Evolutionary conservation across 2,797 vertebrate species (phyloP).

Genomic region (Carduelis carduelis): DNA sequence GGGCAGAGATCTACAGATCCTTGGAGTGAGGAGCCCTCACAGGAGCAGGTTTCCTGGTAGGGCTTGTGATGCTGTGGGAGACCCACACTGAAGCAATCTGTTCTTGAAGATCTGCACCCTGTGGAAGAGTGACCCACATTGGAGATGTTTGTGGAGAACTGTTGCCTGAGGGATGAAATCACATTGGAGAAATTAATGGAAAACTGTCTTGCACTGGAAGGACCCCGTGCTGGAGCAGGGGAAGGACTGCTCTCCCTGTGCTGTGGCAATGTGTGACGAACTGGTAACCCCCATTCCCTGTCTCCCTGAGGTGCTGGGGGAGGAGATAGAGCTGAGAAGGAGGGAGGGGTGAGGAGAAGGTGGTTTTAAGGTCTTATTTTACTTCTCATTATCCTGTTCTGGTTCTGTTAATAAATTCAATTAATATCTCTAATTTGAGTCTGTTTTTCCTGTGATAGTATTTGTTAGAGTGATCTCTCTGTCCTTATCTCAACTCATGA

Average conservation of each 20-base stretch:
- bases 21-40: background rate
- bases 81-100: background rate
- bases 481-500: background rate
- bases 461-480: background rate
- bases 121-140: rapidly evolving
- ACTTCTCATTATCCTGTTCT: background rate
- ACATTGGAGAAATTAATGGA: background rate
- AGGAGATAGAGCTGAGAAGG: background rate
- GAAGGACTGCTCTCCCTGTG: background rate
- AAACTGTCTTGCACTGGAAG: background rate
- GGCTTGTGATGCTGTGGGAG: background rate
- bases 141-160: background rate
- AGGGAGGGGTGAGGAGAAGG: rapidly evolving
- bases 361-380: background rate
- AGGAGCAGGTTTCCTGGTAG: background rate
- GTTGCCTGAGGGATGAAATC: background rate
- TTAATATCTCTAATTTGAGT: background rate
- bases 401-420: background rate
- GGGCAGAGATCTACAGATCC: background rate
- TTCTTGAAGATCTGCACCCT: background rate
- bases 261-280: rapidly evolving
- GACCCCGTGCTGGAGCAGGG: rapidly evolving
- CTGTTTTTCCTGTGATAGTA: background rate
- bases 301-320: background rate
- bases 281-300: background rate